Conservation (phyloP, 1,140 invertebrate species). For the Telenomus remus region DNA sequence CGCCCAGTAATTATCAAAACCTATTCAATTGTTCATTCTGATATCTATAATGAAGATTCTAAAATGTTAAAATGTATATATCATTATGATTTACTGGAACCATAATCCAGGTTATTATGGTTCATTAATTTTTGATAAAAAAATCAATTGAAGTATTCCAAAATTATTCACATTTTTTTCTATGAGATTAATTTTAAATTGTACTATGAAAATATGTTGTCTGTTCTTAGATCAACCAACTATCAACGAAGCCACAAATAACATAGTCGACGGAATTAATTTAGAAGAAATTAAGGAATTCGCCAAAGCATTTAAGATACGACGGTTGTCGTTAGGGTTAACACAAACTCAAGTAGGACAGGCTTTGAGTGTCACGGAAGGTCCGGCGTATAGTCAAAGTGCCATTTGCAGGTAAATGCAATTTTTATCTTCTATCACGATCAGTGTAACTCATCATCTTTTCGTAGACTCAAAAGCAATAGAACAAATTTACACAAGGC, state of each 20-base stretch:
- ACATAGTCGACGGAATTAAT: constrained; percentile 97
- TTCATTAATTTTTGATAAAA: too few species aligned
- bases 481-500: constrained; percentile 23
- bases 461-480: background rate
- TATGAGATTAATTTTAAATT: background rate
- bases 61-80: too few species aligned
- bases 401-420: constrained; percentile 94
- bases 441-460: background rate
- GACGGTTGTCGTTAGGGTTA: constrained; percentile 92
- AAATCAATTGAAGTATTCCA: too few species aligned
- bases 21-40: too few species aligned
- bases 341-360: constrained; percentile 98
- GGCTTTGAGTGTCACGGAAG: constrained; percentile 95
- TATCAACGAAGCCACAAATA: constrained; percentile 94
- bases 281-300: constrained; percentile 99
- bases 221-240: constrained; percentile 86
- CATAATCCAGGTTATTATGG: too few species aligned
- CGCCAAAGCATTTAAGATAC: constrained; percentile 96
- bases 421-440: background rate
- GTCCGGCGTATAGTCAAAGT: constrained; percentile 98
- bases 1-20: constrained; percentile 87
- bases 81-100: too few species aligned
- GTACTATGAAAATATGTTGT: too few species aligned
- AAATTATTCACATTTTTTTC: background rate
- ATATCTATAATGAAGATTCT: too few species aligned